These are phyloP conservation scores for Mycteria americana DNA, from an alignment of 2,797 vertebrate genomes.

Conservation along the genomic window DNA sequence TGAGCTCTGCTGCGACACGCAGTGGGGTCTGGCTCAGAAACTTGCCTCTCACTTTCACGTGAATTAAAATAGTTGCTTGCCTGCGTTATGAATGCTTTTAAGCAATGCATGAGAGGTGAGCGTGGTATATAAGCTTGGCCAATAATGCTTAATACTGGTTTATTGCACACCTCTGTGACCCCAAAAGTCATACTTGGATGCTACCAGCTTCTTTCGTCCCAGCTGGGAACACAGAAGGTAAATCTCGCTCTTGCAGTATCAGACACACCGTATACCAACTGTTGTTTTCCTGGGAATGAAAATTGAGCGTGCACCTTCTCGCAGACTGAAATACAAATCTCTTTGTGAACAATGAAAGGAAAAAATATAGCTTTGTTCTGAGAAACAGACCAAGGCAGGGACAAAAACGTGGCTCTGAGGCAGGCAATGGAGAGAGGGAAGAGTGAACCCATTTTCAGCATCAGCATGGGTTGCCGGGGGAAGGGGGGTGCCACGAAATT, in stretches of 20 bases:
- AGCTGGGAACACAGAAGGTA: conserved; percentile 14
- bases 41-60: not conserved
- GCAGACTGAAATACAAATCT: not conserved
- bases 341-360: not conserved
- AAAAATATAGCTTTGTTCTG: not conserved
- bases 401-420: not conserved
- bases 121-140: not conserved
- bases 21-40: not conserved
- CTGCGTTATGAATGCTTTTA: not conserved
- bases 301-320: not conserved
- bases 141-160: not conserved
- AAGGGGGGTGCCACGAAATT: not conserved
- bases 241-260: not conserved
- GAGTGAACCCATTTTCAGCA: not conserved
- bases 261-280: not conserved
- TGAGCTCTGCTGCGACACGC: not conserved
- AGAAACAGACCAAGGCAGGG: not conserved
- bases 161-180: not conserved
- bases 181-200: not conserved
- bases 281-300: conserved; percentile 4
- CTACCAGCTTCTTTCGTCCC: not conserved
- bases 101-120: not conserved
- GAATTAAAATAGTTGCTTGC: not conserved
- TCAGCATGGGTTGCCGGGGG: accelerated
- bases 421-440: not conserved